These are phyloP conservation scores for Bagarius yarrelli DNA, from an alignment of 2,113 vertebrate species.

Conservation along the genomic window DNA sequence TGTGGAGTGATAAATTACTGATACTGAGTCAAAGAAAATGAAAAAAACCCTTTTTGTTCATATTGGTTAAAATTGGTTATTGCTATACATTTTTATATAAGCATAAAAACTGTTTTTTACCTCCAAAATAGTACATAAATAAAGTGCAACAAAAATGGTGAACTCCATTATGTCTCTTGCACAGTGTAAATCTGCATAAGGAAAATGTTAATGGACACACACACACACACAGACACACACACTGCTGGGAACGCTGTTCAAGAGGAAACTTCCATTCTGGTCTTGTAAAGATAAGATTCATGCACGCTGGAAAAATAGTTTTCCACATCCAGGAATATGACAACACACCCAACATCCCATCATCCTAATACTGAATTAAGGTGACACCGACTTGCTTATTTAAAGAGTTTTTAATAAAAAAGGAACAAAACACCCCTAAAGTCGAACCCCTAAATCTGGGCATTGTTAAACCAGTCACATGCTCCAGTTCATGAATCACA, in stretches of 20 bases:
- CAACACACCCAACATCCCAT: constrained; percentile 34
- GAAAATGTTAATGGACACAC: not conserved
- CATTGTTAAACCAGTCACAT: not conserved
- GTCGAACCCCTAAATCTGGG: not conserved
- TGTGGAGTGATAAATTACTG: too few relatives aligned
- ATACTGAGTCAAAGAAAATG: too few relatives aligned
- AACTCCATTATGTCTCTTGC: too few relatives aligned
- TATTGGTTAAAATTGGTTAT: too few relatives aligned
- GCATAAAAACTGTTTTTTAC: too few relatives aligned
- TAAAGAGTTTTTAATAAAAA: constrained; percentile 16
- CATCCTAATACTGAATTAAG: constrained; percentile 42
- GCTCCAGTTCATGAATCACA: not conserved
- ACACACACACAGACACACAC: not conserved
- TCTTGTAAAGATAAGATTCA: constrained; percentile 60
- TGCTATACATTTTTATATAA: too few relatives aligned
- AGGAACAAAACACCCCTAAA: not conserved
- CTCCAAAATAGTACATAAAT: too few relatives aligned
- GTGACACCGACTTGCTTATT: constrained; percentile 24
- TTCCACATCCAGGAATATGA: constrained; percentile 57
- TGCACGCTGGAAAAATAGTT: constrained; percentile 37
- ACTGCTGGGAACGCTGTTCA: constrained; percentile 11
- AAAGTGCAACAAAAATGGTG: too few relatives aligned
- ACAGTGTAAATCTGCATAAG: not conserved
- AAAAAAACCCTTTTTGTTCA: too few relatives aligned
- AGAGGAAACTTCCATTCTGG: not conserved